Evolutionary conservation across 2,888 invertebrate species (phyloP), one percentile per base, ranked within the genome.

Genomic region (Pyrgus malvae): DNA sequence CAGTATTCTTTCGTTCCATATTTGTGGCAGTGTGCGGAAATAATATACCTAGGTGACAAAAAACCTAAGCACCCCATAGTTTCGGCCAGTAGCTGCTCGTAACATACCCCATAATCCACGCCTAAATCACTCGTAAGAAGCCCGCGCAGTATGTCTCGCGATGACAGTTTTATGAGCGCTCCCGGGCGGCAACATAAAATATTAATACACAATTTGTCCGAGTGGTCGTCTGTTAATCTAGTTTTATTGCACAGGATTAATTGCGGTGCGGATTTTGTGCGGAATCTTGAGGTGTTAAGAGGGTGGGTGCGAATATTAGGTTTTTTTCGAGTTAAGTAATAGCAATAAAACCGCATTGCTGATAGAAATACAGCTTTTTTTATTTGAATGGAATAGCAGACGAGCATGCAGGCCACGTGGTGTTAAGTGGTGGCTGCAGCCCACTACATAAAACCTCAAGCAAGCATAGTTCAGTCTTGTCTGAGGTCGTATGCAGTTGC

Each of bases 121-220:
- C 67, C 75, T 86, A 88, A 87, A 87, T 87, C 87, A 85, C 80
- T 80, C 76, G 70, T 83, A 87, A 86, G 84, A 81, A 81, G 84
- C 74, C 74, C 74, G 61, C 66, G 75, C 82, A 68, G 74, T 88
- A 79, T 86, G 78, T 89, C 85, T 86, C 69, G 53, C 72, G 84
- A 86, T 88, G 89, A 89, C 88, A 89, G 89, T 70, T 89, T 89
- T 88, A 89, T 80, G 70, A 80, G 72, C 41, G 35, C 51, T 63
- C 68, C 63, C 64, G 68, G 67, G 64, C 66, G 85, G 83, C 83
- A 71, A 80, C 85, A 87, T 89, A 82, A 88, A 89, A 89, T 89
- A 89, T 89, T 89, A 89, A 89, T 89, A 89, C 88, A 88, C 89
- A 86, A 89, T 89, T 87, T 89, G 89, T 86, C 83, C 86, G 76